Evolutionary conservation across 2,888 invertebrate genomes (phyloP), one percentile per base, ranked within the genome.

Genomic region (Gisinianus flammeolus): DNA sequence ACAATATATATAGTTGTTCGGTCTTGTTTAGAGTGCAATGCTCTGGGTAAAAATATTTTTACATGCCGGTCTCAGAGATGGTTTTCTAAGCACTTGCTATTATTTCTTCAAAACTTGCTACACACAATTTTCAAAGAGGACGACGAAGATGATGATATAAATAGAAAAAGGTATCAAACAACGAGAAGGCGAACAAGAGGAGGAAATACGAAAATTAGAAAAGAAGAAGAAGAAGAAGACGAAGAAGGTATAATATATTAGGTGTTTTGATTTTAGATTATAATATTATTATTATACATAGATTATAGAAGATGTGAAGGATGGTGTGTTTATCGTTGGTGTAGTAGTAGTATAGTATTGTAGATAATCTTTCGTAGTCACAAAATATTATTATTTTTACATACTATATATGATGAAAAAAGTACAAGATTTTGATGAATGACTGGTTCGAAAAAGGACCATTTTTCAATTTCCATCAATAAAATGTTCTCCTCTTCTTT

Each of bases 91-190:
- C 35, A 35, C 35, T 35, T 35, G 35, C 35, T 8, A 12, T 35
- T 35, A 8, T 12, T 35, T 35, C 6, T 35, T 35, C n/a, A n/a
- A n/a, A n/a, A n/a, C n/a, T n/a, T n/a, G n/a, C n/a, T n/a, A n/a
- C n/a, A n/a, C n/a, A n/a, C n/a, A 10, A 56, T 22, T 19, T 56
- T 64, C 28, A 56, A 56, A 56, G 16, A 56, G 4, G 56, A 12
- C 56, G 56, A 22, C 19, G 56, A 56, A 10, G 56, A n/a, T 64
- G 31, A 58, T 28, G 62, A 30, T 72, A 72, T 58, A 72, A 72
- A 72, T 72, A 72, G 72, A 72, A 72, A 70, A 72, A 72, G 58
- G 72, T 72, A 72, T 72, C 54, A 54, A 54, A 72, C 54, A 72
- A 24, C n/a, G 26, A 28, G 30, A 28, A 33, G 62, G 12, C n/a